These are phyloP conservation scores for Synergus umbraculus DNA, from an alignment of 2,888 invertebrate species.

Conservation along the genomic window DNA sequence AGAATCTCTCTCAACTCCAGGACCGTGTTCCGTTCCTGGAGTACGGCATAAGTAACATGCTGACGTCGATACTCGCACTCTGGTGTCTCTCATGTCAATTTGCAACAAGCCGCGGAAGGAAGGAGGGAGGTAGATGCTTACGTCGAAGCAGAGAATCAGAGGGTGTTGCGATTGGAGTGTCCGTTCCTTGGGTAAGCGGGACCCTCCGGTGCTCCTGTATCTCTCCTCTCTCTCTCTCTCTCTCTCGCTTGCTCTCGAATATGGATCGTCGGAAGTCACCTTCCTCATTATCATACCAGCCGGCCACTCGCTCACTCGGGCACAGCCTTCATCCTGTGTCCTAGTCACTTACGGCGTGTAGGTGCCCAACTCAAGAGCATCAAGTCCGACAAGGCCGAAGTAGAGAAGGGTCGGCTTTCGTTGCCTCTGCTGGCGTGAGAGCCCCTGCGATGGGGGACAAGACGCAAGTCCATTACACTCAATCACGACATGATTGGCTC, in stretches of 20 bases:
- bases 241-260: conserved; percentile 62
- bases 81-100: conserved; percentile 71
- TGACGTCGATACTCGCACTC: conserved; percentile 57
- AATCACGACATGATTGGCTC: conserved; percentile 77
- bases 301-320: conserved; percentile 72
- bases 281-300: conserved; percentile 77
- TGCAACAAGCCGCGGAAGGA: conserved; percentile 67
- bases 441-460: conserved; percentile 76
- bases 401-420: conserved; percentile 53
- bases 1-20: conserved; percentile 51
- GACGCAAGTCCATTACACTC: conserved; percentile 78
- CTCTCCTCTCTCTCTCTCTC: conserved; percentile 51
- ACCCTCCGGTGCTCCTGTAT: conserved; percentile 54
- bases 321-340: conserved; percentile 76
- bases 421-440: conserved; percentile 64
- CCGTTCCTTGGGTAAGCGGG: conserved; percentile 73
- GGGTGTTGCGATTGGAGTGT: conserved; percentile 75
- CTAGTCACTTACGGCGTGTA: conserved; percentile 72
- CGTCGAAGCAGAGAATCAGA: conserved; percentile 60
- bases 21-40: conserved; percentile 56
- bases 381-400: conserved; percentile 54
- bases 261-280: conserved; percentile 77
- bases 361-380: conserved; percentile 72
- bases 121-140: conserved; percentile 60
- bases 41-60: conserved; percentile 56